Base-by-base conservation (phyloP, 92 coral and sea anemone species). In the Porites divaricata region DNA sequence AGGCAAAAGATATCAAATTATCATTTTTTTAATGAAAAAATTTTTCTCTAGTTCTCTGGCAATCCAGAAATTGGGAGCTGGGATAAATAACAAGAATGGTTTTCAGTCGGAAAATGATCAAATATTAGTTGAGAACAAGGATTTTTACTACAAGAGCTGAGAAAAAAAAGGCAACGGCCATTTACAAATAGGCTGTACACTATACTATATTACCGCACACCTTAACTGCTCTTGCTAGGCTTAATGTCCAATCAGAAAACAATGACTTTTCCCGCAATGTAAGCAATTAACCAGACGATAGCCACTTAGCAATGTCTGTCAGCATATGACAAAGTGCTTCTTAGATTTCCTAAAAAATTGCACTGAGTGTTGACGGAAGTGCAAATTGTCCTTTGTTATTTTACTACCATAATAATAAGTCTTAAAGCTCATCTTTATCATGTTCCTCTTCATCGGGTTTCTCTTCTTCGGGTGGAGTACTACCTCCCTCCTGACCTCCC, bases 351-450 rank as follows among this genome's bases (percentile, higher is more conserved):
- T 72, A 61, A 61, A 72, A 82, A 49, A 80, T 24, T 45, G 71
- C 67, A 64, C 64, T 63, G 21, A 11, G 78, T 73, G 41, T 22
- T 48, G 48, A 21, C 17, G 63, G 73, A 9, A 35, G 79, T 35
- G 67, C 86, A 72, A 45, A 72, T 82, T 62, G 79, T 72, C 35
- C 22, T 9, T 12, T 19, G 26, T 35, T 70, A 24, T 13, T 82
- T 14, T 72, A 28, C 63, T 72, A 61, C 62, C 45, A 35, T 35
- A 25, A 49, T 82, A 58, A 14, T 48, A 4, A 28, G 61, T 78
- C 68, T 92, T 91, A 96, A 92, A 96, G 93, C 79, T 96, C 99
- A 75, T 96, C 99, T 77, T 96, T 96, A 84, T 96, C 99, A 1
- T 80, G 85, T n/a, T 80, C 77, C 63, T 51, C 66, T 77, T 94